Evolutionary conservation across 2,888 invertebrate species (phyloP).

Genomic region (Rhagonycha lutea): DNA sequence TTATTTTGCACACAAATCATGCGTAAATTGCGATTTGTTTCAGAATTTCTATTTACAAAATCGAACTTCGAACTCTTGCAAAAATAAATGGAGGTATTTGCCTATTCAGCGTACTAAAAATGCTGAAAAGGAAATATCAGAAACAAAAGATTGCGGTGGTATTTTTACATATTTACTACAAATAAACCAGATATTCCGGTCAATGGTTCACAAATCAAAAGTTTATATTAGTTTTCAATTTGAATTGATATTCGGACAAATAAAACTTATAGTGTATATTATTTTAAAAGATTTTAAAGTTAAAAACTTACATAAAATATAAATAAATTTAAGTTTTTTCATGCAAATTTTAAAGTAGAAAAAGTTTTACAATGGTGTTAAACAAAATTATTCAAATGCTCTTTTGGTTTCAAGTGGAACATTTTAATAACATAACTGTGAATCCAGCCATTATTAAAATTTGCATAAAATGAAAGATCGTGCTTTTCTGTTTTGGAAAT

Average conservation of each 20-base stretch:
- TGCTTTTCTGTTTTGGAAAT: not conserved
- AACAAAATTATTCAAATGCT: not conserved
- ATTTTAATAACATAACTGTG: not conserved
- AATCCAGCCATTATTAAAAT: not conserved
- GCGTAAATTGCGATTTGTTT: not conserved
- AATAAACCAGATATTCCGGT: not conserved
- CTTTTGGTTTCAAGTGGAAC: not conserved
- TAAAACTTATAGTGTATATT: not conserved
- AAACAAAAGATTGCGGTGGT: not conserved
- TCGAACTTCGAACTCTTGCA: not conserved
- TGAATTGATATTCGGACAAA: not conserved
- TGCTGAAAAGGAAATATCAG: not conserved
- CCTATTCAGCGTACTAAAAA: not conserved
- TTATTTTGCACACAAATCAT: not conserved
- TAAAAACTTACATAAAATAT: not conserved
- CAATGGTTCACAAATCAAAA: not conserved
- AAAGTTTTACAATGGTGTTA: not conserved
- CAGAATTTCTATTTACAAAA: not conserved
- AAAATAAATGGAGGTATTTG: not conserved
- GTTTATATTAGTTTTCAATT: not conserved
- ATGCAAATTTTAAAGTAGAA: not conserved
- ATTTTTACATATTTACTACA: not conserved
- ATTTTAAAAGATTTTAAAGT: not conserved
- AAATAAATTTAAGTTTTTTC: not conserved
- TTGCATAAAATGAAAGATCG: not conserved